phyloP scores from a whole-genome alignment of 2,888 invertebrate species.

The Galerucella pusilla region DNA sequence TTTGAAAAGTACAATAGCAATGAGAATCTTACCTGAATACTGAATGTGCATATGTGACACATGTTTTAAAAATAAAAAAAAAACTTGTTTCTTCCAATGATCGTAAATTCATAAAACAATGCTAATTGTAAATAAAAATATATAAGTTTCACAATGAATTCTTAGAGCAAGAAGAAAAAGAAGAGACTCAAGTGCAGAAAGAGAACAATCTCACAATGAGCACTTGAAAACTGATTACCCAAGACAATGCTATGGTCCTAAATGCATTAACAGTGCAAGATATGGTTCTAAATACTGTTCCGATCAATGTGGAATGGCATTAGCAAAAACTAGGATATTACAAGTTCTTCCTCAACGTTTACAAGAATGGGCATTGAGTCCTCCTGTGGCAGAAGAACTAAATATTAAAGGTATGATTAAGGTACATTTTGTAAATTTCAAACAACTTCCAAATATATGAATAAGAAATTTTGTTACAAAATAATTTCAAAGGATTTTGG shows the following conservation, averaged over 20 bases:
- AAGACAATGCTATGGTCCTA: slow-evolving; percentile 92
- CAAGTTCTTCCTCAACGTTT: slow-evolving; percentile 78
- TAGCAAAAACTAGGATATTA: slow-evolving; percentile 87
- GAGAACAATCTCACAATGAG: slow-evolving; percentile 65
- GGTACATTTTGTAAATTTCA: neutral
- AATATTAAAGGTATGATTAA: slow-evolving; percentile 64
- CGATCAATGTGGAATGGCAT: slow-evolving; percentile 87
- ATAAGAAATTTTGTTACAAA: no score
- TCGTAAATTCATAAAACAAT: neutral
- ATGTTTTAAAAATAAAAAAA: slow-evolving; percentile 46
- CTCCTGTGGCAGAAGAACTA: slow-evolving; percentile 87
- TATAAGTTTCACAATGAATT: slow-evolving; percentile 37
- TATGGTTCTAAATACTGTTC: slow-evolving; percentile 92
- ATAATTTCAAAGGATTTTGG: no score
- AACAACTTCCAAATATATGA: neutral
- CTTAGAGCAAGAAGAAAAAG: slow-evolving; percentile 59
- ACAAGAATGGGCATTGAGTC: slow-evolving; percentile 91
- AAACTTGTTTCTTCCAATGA: neutral
- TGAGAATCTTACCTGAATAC: no score
- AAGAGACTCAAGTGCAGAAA: slow-evolving; percentile 61
- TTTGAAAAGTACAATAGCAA: no score
- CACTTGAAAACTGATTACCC: slow-evolving; percentile 72
- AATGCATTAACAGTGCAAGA: slow-evolving; percentile 82
- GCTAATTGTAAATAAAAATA: neutral
- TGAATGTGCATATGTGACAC: no score